phyloP scores from a whole-genome alignment of 2,113 vertebrate genomes.

The Anser brachyrhynchus region DNA sequence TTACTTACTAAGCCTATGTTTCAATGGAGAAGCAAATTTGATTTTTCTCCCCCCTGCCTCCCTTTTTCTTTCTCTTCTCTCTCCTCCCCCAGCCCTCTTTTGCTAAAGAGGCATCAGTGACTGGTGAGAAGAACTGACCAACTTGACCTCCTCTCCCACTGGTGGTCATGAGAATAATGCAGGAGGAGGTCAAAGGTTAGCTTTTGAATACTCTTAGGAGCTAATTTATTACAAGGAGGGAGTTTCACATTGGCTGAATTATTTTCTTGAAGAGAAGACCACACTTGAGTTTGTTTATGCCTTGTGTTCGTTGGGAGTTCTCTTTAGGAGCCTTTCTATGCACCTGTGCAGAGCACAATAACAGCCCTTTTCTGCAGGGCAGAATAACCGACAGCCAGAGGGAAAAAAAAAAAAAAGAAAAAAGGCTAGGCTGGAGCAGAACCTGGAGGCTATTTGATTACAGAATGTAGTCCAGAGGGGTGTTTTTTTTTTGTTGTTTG shows the following conservation, averaged over 20 bases:
- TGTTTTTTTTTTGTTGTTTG: not conserved
- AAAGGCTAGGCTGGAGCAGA: constrained; percentile 18
- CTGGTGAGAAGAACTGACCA: constrained; percentile 72
- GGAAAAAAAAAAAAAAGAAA: not conserved
- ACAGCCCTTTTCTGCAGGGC: constrained; percentile 32
- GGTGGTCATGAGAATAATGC: constrained; percentile 73
- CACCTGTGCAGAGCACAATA: constrained; percentile 66
- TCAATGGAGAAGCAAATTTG: constrained; percentile 65
- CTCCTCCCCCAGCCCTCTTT: constrained; percentile 22
- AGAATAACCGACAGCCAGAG: constrained; percentile 1
- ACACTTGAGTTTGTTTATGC: constrained; percentile 74
- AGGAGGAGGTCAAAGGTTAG: constrained; percentile 43
- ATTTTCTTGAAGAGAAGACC: constrained; percentile 70
- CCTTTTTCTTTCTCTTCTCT: constrained; percentile 29
- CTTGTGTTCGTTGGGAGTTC: constrained; percentile 67
- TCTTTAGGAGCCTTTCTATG: constrained; percentile 62
- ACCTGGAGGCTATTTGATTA: constrained; percentile 48
- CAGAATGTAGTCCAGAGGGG: not conserved
- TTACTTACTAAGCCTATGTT: constrained; percentile 65
- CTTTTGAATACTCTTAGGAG: constrained; percentile 72
- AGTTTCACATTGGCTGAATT: constrained; percentile 73
- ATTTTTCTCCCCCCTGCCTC: constrained; percentile 29
- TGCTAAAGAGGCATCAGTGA: constrained; percentile 68
- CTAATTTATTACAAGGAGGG: constrained; percentile 74
- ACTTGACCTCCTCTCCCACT: constrained; percentile 70